phyloP scores from a whole-genome alignment of 2,113 vertebrate species.

The Camelus bactrianus region DNA sequence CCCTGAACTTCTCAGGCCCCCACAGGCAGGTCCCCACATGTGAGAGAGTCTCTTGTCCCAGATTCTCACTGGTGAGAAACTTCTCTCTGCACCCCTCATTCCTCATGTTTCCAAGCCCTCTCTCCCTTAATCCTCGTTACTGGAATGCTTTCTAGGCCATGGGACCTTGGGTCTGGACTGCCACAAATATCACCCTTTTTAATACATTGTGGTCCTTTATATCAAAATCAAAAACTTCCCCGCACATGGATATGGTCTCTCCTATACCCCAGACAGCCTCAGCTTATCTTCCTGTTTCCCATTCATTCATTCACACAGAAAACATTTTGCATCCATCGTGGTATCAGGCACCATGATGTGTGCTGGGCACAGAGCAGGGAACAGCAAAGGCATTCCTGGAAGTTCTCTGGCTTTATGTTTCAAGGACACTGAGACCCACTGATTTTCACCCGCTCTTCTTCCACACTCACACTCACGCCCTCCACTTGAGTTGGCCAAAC shows the following conservation, averaged over 20 bases:
- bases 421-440: not conserved
- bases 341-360: rapidly evolving
- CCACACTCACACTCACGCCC: rapidly evolving
- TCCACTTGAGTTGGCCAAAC: not conserved
- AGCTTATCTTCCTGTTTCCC: not conserved
- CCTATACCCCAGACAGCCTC: not conserved
- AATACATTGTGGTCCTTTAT: not conserved
- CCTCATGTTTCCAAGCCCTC: not conserved
- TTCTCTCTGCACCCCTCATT: not conserved
- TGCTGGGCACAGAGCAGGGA: not conserved
- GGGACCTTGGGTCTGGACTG: not conserved
- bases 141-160: not conserved
- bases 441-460: not conserved
- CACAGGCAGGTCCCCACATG: rapidly evolving
- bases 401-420: not conserved
- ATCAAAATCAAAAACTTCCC: not conserved
- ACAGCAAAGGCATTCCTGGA: not conserved
- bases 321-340: not conserved
- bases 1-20: no score
- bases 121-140: not conserved
- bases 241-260: not conserved
- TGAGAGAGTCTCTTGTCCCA: rapidly evolving
- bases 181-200: not conserved
- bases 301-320: not conserved
- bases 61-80: not conserved